Percentiles rank a stretch among this genome's conserved stretches.
Conservation (phyloP, 2,888 invertebrate species). For the Oscheius sp. region DNA sequence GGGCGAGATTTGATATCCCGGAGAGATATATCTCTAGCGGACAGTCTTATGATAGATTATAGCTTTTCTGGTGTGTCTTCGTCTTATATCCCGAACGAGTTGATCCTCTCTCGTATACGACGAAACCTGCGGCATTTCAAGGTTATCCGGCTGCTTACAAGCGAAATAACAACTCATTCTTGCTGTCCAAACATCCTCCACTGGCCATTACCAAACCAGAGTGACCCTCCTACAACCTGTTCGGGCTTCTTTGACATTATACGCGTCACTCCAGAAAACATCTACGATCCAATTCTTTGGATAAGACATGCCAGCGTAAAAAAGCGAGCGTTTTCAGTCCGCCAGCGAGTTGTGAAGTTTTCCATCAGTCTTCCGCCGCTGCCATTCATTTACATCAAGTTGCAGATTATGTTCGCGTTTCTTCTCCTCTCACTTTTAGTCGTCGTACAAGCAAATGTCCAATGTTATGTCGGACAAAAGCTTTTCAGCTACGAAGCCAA, state of each 20-base stretch:
- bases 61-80: neutral
- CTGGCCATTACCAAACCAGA: too few relatives aligned
- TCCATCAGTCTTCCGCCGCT: neutral
- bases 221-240: too few relatives aligned
- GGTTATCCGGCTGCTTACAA: conserved; percentile 27
- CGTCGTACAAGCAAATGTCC: conserved; percentile 46
- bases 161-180: neutral
- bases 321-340: neutral
- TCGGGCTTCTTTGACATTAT: too few relatives aligned
- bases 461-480: conserved; percentile 68
- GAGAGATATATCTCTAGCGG: neutral
- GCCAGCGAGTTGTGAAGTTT: too few relatives aligned
- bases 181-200: neutral
- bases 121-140: conserved; percentile 21
- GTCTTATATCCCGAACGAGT: conserved; percentile 11
- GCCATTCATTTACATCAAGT: neutral
- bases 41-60: neutral
- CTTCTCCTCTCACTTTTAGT: conserved; percentile 8
- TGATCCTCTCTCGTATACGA: neutral
- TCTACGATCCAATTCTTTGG: neutral
- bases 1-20: too few relatives aligned
- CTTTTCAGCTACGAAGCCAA: conserved; percentile 66
- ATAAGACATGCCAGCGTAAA: neutral
- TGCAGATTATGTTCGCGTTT: neutral
- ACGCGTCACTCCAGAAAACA: too few relatives aligned